Evolutionary conservation across 2,797 vertebrate species (phyloP).

Genomic region (Ctenopoma multispine): DNA sequence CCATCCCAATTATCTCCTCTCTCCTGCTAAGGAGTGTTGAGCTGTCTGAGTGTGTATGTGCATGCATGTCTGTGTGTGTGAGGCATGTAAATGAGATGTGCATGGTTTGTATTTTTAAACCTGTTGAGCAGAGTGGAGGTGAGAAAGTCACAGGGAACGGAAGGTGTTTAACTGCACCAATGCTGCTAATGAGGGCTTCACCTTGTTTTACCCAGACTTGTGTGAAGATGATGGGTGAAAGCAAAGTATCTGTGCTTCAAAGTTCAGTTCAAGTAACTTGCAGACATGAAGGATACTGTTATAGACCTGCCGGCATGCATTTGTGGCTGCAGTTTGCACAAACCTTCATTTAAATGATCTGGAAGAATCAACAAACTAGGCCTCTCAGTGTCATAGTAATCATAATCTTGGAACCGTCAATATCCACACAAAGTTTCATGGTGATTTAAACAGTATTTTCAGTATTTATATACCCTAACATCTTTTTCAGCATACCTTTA

Average conservation of each 20-base stretch:
- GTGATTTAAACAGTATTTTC: too few relatives aligned
- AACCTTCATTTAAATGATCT: too few relatives aligned
- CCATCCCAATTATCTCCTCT: slow-evolving; percentile 56
- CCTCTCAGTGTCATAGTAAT: too few relatives aligned
- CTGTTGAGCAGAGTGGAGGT: slow-evolving; percentile 34
- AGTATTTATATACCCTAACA: too few relatives aligned
- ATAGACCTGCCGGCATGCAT: background rate
- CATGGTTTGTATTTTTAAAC: slow-evolving; percentile 41
- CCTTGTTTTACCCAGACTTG: background rate
- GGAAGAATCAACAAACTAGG: too few relatives aligned
- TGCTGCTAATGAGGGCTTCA: slow-evolving; percentile 33
- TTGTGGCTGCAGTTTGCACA: too few relatives aligned
- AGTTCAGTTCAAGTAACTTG: background rate
- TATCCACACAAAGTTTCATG: too few relatives aligned
- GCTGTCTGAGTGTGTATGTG: background rate
- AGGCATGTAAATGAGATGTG: slow-evolving; percentile 13
- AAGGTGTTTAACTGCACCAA: slow-evolving; percentile 29
- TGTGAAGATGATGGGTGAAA: background rate
- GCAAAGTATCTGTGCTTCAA: background rate
- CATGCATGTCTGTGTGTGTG: background rate
- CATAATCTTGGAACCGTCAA: too few relatives aligned
- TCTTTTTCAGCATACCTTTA: too few relatives aligned
- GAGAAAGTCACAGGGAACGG: slow-evolving; percentile 14
- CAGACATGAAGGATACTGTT: background rate
- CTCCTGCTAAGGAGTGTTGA: slow-evolving; percentile 1